These are phyloP conservation scores for Galaxea fascicularis DNA, from an alignment of 92 coral and sea anemone genomes.

Conservation along the genomic window DNA sequence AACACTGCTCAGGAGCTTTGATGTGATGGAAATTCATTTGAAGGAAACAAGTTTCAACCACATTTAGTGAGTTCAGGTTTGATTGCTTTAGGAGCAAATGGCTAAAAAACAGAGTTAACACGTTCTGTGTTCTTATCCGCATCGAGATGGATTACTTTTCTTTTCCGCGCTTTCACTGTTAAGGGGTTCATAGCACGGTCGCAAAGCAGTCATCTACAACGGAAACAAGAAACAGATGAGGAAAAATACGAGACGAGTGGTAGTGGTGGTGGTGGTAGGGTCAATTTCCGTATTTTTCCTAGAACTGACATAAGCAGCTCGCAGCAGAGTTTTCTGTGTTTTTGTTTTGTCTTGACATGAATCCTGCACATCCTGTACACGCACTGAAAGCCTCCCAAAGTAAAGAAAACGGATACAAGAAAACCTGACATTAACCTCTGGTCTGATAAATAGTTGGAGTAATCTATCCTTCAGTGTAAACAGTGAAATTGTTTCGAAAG, in stretches of 20 bases:
- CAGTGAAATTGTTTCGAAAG: constrained; percentile 28
- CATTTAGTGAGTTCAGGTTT: not conserved
- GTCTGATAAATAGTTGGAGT: constrained; percentile 20
- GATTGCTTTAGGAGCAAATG: too few relatives aligned
- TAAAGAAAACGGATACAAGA: constrained; percentile 44
- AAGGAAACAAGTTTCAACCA: not conserved
- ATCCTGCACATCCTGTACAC: constrained; percentile 16
- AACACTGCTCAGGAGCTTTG: not conserved
- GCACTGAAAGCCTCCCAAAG: not conserved
- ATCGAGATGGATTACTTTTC: not conserved
- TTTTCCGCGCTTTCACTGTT: not conserved
- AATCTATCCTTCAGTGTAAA: constrained; percentile 3
- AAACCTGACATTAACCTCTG: constrained; percentile 31
- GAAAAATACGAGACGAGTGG: not conserved
- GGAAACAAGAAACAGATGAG: not conserved
- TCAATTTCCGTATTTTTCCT: constrained; percentile 3
- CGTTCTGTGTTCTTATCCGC: too few relatives aligned
- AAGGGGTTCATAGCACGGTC: not conserved
- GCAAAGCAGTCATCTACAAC: not conserved
- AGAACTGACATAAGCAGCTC: constrained; percentile 1
- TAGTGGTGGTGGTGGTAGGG: constrained; percentile 9
- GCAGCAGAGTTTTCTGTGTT: constrained; percentile 8
- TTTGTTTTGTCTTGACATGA: constrained; percentile 35
- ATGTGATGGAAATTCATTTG: too few relatives aligned
- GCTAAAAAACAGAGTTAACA: too few relatives aligned